Evolutionary conservation across 2,797 vertebrate genomes (phyloP).

Genomic region (Nothura maculosa): DNA sequence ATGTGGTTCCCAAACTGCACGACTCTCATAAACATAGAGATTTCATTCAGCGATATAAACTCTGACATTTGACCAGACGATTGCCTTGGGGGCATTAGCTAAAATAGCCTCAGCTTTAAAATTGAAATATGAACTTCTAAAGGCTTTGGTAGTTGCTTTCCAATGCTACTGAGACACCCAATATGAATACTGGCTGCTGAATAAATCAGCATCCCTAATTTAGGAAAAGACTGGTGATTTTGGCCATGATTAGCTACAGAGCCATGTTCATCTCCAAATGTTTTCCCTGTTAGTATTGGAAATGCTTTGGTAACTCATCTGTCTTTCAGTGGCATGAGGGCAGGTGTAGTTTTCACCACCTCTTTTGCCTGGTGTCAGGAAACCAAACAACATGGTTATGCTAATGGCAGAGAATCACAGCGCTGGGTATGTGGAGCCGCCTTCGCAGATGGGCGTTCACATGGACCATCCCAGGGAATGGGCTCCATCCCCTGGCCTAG

Average conservation of each 20-base stretch:
- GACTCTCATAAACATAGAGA: constrained; percentile 44
- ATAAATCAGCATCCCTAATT: not conserved
- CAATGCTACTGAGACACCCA: constrained; percentile 8
- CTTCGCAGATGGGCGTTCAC: fast-evolving
- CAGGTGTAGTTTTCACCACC: not conserved
- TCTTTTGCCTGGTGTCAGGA: not conserved
- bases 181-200: not conserved
- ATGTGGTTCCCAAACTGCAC: constrained; percentile 6
- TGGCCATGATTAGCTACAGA: not conserved
- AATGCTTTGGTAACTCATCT: not conserved
- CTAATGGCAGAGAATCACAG: not conserved
- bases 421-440: not conserved
- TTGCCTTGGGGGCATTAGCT: constrained; percentile 53
- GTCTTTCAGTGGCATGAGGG: not conserved
- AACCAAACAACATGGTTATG: not conserved
- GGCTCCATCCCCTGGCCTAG: not conserved
- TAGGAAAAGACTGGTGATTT: not conserved
- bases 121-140: constrained; percentile 63
- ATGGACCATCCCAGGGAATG: not conserved
- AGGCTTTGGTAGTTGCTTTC: constrained; percentile 35
- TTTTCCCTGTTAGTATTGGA: not conserved
- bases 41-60: constrained; percentile 63
- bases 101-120: constrained; percentile 69
- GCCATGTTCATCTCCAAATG: not conserved
- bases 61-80: constrained; percentile 64